Evolutionary conservation across 2,113 vertebrate genomes (phyloP).

Genomic region (Mola mola): DNA sequence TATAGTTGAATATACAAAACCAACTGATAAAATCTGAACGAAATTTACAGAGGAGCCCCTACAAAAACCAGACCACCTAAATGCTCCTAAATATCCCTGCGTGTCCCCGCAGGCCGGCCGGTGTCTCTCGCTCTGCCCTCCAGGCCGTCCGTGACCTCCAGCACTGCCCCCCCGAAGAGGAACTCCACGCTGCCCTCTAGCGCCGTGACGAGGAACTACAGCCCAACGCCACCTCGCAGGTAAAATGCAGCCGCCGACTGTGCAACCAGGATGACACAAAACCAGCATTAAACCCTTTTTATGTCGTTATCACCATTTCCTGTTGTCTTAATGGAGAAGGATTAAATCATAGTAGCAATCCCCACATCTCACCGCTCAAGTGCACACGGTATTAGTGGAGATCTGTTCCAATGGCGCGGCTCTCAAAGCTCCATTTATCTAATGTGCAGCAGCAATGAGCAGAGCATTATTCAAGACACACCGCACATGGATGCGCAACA

Average conservation of each 20-base stretch:
- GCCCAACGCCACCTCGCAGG: constrained; percentile 64
- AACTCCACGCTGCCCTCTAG: constrained; percentile 78
- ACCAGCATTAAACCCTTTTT: too few species aligned
- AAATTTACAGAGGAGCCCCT: too few species aligned
- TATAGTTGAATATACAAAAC: too few species aligned
- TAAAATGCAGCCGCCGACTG: constrained; percentile 10
- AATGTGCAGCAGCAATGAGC: constrained; percentile 35
- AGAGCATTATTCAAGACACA: constrained; percentile 40
- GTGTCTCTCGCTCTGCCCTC: constrained; percentile 72
- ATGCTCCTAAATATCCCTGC: constrained; percentile 1
- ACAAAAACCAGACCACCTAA: too few species aligned
- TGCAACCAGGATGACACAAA: not conserved
- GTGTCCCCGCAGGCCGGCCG: constrained; percentile 59
- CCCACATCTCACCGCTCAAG: too few species aligned
- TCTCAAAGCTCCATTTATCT: constrained; percentile 35
- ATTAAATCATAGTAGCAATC: not conserved
- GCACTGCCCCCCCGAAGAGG: constrained; percentile 68
- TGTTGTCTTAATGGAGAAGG: not conserved
- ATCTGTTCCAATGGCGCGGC: constrained; percentile 10
- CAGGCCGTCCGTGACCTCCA: constrained; percentile 48
- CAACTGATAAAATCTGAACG: too few species aligned
- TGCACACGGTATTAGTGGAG: not conserved
- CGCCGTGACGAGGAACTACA: constrained; percentile 73
- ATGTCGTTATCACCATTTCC: too few species aligned
- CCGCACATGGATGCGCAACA: constrained; percentile 15